A percentile compares a stretch with the other conserved stretches of the same genome.
These are phyloP conservation scores for Lutjanus campechanus DNA, from an alignment of 2,797 vertebrate genomes.

Conservation along the genomic window DNA sequence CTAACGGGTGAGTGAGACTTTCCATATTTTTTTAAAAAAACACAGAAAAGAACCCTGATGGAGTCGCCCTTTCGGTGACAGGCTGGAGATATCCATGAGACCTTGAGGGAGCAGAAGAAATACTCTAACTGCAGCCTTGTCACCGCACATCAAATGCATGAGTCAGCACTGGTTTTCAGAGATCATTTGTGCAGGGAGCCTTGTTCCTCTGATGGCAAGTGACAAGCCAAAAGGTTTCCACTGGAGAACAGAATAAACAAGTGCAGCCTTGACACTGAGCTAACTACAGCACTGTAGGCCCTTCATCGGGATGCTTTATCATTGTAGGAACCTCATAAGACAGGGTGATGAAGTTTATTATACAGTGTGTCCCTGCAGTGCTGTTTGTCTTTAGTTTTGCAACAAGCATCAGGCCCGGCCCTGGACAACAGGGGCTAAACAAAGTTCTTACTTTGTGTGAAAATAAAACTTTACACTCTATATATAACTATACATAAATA, in stretches of 20 bases:
- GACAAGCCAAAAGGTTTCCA: conserved; percentile 60
- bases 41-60: too few species aligned
- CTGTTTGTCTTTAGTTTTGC: background rate
- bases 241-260: conserved; percentile 40
- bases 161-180: conserved; percentile 54
- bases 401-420: background rate
- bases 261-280: conserved; percentile 30
- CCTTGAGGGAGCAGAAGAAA: conserved; percentile 45
- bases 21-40: too few species aligned
- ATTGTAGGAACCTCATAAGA: too few species aligned
- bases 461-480: too few species aligned
- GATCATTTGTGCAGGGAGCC: conserved; percentile 42
- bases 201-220: conserved; percentile 46
- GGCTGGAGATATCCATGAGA: conserved; percentile 41
- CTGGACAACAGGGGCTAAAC: too few species aligned
- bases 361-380: background rate
- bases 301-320: background rate
- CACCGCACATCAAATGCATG: conserved; percentile 60
- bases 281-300: conserved; percentile 8
- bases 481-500: too few species aligned
- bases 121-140: conserved; percentile 52
- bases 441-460: too few species aligned
- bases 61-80: conserved; percentile 33
- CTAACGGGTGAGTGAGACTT: too few species aligned
- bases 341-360: background rate